phyloP scores from a whole-genome alignment of 2,797 vertebrate genomes.

The Mergus octosetaceus region DNA sequence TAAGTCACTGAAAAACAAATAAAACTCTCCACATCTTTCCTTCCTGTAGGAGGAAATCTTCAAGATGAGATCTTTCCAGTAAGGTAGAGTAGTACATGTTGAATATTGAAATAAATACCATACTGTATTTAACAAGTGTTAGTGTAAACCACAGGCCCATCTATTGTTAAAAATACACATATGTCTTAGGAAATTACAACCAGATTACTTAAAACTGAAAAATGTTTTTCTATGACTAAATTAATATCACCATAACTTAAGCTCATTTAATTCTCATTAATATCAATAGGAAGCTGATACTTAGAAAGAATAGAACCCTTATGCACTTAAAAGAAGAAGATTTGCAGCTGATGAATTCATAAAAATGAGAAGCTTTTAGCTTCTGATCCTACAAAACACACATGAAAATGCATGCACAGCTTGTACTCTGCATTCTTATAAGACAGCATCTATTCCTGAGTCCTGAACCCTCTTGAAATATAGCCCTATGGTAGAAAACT shows the following conservation, averaged over 20 bases:
- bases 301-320: background rate
- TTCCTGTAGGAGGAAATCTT: background rate
- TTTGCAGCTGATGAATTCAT: conserved; percentile 15
- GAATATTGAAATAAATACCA: background rate
- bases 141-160: background rate
- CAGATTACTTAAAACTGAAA: background rate
- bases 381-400: background rate
- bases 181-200: background rate
- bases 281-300: background rate
- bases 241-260: background rate
- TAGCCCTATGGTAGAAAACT: background rate
- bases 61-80: background rate
- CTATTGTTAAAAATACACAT: background rate
- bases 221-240: background rate
- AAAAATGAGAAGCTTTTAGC: background rate
- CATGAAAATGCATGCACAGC: background rate
- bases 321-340: background rate
- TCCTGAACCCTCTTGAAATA: background rate
- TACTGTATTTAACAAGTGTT: background rate
- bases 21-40: background rate
- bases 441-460: background rate
- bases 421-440: background rate
- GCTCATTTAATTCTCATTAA: background rate
- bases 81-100: background rate
- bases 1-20: background rate